Evolutionary conservation across 2,888 invertebrate species (phyloP).

Genomic region (Leucozona laternaria): DNA sequence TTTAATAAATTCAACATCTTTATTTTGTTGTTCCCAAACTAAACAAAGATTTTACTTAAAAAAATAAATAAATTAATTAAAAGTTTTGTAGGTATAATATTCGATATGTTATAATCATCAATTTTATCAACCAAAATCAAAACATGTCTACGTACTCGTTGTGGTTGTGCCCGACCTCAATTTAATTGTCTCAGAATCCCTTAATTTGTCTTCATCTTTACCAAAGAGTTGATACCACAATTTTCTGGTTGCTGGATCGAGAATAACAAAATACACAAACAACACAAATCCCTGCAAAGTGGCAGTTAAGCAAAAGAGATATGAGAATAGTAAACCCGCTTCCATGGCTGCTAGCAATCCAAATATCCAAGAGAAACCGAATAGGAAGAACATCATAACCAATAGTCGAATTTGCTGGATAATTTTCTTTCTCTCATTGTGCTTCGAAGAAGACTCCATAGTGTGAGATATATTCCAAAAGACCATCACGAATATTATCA

Average conservation of each 20-base stretch:
- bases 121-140: neutral
- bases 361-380: slow-evolving; percentile 87
- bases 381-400: slow-evolving; percentile 86
- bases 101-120: slow-evolving; percentile 1
- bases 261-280: slow-evolving; percentile 86
- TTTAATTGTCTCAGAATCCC: slow-evolving; percentile 62
- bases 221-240: slow-evolving; percentile 82
- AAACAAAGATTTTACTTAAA: neutral
- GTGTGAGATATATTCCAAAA: slow-evolving; percentile 83
- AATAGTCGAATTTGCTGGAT: slow-evolving; percentile 85
- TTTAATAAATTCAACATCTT: neutral
- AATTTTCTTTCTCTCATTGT: slow-evolving; percentile 78
- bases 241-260: slow-evolving; percentile 85
- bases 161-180: slow-evolving; percentile 15
- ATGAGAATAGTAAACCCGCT: slow-evolving; percentile 85
- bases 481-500: slow-evolving; percentile 85
- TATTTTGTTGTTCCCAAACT: neutral
- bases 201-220: slow-evolving; percentile 52
- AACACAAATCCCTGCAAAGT: slow-evolving; percentile 87
- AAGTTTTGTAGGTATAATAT: neutral
- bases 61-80: neutral
- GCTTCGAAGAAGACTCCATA: slow-evolving; percentile 81
- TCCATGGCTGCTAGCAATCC: slow-evolving; percentile 85
- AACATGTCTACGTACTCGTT: slow-evolving; percentile 4
- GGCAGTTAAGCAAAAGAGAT: slow-evolving; percentile 87